Percentiles rank a stretch among this genome's conserved stretches.
phyloP scores from a whole-genome alignment of 2,888 invertebrate species.

The Limnephilus marmoratus region DNA sequence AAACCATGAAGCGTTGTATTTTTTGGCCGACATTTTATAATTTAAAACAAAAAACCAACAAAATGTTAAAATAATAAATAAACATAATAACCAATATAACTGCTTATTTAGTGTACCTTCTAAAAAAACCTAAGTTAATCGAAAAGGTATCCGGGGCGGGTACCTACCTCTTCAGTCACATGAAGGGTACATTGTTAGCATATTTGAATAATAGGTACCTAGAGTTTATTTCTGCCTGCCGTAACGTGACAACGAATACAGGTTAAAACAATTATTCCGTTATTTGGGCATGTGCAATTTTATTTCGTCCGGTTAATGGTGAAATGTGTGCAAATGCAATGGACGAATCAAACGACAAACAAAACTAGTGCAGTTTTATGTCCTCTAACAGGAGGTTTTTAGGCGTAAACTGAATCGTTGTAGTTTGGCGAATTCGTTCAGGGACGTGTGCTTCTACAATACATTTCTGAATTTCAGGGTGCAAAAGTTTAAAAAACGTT shows the following conservation, averaged over 20 bases:
- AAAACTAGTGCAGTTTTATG: not conserved
- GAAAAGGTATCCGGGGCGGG: no score
- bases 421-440: not conserved
- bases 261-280: not conserved
- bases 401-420: not conserved
- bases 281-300: not conserved
- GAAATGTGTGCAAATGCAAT: not conserved
- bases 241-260: not conserved
- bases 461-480: not conserved
- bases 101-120: no score
- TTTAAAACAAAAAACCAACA: no score
- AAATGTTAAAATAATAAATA: no score
- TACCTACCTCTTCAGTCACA: no score
- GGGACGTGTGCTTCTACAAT: no score
- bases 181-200: no score
- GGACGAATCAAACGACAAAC: not conserved
- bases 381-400: not conserved
- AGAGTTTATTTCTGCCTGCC: not conserved
- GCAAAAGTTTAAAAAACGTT: not conserved
- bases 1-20: no score
- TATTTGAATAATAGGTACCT: not conserved
- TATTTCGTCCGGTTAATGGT: not conserved
- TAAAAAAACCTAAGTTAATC: no score
- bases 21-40: no score
- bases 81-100: no score